A percentile compares a stretch with the other conserved stretches of the same genome.
Conservation (phyloP, 2,797 vertebrate genomes). For the Danio jaintianensis region DNA sequence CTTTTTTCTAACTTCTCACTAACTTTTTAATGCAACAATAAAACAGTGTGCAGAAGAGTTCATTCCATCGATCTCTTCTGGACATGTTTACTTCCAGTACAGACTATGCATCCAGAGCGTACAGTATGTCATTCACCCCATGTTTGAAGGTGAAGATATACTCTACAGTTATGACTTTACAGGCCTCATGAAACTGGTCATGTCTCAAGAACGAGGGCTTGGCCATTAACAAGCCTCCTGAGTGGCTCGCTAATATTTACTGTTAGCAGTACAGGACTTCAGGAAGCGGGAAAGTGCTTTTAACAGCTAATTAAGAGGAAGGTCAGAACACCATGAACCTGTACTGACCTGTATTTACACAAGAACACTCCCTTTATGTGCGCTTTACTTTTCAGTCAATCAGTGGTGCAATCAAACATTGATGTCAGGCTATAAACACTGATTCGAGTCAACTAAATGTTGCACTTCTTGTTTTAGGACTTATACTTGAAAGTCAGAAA, state of each 20-base stretch:
- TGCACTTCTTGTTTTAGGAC: not conserved
- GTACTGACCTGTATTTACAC: conserved; percentile 35
- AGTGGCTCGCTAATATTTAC: conserved; percentile 46
- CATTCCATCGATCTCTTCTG: not conserved
- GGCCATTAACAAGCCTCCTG: conserved; percentile 8
- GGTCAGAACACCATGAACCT: conserved; percentile 21
- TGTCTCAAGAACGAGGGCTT: conserved; percentile 13
- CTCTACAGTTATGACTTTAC: conserved; percentile 45
- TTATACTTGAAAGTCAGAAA: not conserved
- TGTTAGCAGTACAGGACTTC: conserved; percentile 15
- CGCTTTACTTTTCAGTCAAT: not conserved
- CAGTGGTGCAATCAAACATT: not conserved
- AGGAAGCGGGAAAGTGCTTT: not conserved
- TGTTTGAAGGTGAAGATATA: conserved; percentile 13
- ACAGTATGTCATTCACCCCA: conserved; percentile 18
- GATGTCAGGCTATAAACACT: not conserved
- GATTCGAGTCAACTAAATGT: not conserved
- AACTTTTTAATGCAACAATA: not conserved
- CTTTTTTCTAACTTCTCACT: not conserved
- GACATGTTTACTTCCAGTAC: not conserved
- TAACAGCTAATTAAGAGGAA: conserved; percentile 19
- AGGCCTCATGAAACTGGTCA: conserved; percentile 6
- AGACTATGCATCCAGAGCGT: not conserved
- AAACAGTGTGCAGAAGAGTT: not conserved
- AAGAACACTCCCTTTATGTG: conserved; percentile 5